Evolutionary conservation across 2,113 vertebrate species (phyloP), one percentile per base, ranked within the genome.

Genomic region (Halcyon senegalensis): DNA sequence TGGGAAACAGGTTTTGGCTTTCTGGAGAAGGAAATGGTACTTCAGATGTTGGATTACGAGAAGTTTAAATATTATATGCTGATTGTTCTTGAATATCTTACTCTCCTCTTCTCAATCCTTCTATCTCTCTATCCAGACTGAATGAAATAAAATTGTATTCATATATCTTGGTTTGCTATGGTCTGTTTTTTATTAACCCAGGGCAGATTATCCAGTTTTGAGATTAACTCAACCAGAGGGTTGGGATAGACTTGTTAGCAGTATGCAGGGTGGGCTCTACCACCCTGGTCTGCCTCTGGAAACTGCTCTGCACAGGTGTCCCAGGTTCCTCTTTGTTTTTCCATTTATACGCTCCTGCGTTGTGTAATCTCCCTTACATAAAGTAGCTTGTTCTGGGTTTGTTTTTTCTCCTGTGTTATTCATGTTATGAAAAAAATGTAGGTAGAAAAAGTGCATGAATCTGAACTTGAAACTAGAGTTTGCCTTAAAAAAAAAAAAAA

Each of bases 91-190:
- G 24, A 66, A 82, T 72, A 16, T 33, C 55, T 46, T 50, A 4
- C 16, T 3, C n/a, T 17, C 7, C 24, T 5, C 8, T 0, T 0
- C 7, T 27, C 3, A 20, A 1, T 51, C 25, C 18, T 75, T 78
- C 5, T 6, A 31, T 84, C 16, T 48, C 39, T 79, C 9, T 56
- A 13, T 20, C 6, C 2, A 4, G 11, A 24, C 50, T 56, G 24
- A 51, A 19, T 43, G 13, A 63, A 37, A 59, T 24, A 14, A 44
- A 73, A 31, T 20, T 2, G 9, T 84, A 10, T 70, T 87, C 80
- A 3, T 62, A 30, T 30, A 13, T 41, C n/a, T 27, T 44, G 16
- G 16, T 64, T 87, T 81, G 21, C 68, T 58, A 1, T 39, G 15
- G 55, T 51, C 56, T 78, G 56, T 7, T 90, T 94, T 87, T 91